phyloP scores from a whole-genome alignment of 2,888 invertebrate species.

The Perizoma flavofasciatum region DNA sequence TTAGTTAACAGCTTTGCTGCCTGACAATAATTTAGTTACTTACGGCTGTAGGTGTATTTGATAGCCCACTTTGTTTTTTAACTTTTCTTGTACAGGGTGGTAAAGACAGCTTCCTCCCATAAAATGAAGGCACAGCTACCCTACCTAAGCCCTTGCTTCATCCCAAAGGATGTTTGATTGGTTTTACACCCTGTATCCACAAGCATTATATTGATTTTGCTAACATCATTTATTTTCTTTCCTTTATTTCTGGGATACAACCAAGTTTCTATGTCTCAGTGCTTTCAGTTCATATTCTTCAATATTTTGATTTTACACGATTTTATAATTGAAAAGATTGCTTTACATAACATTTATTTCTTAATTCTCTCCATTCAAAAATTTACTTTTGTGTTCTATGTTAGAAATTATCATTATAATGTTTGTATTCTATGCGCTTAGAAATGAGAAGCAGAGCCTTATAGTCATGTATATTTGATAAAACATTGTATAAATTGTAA shows the following conservation, averaged over 20 bases:
- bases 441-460: slow-evolving; percentile 16
- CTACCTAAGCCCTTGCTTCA: too few species aligned
- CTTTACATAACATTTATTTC: slow-evolving; percentile 17
- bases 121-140: too few species aligned
- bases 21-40: slow-evolving; percentile 69
- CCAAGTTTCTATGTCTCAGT: too few species aligned
- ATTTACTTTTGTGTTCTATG: slow-evolving; percentile 3
- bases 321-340: slow-evolving; percentile 5
- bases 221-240: slow-evolving; percentile 4
- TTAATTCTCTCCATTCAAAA: neutral
- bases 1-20: slow-evolving; percentile 67
- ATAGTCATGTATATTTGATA: too few species aligned
- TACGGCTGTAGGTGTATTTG: slow-evolving; percentile 55
- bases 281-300: neutral
- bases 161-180: too few species aligned
- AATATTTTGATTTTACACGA: slow-evolving; percentile 6
- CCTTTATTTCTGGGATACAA: too few species aligned
- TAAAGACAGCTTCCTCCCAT: too few species aligned
- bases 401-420: slow-evolving; percentile 32
- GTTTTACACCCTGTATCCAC: too few species aligned
- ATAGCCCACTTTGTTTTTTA: slow-evolving; percentile 42
- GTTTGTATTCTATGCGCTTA: slow-evolving; percentile 24
- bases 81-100: slow-evolving; percentile 47
- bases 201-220: neutral
- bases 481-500: neutral